Conservation (phyloP, 2,888 invertebrate genomes). For the Heliconius hortense region DNA sequence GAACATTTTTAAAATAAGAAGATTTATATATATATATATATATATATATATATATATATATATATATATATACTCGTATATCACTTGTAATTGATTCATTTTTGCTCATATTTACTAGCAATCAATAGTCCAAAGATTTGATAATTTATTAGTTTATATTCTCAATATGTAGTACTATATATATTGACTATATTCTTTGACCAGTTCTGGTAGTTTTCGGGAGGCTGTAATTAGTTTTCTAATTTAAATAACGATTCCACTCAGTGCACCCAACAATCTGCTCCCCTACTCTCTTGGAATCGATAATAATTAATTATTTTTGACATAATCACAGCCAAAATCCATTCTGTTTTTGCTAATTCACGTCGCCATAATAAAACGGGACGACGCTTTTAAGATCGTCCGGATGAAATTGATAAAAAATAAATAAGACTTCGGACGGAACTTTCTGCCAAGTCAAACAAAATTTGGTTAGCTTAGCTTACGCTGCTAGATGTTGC, state of each 20-base stretch:
- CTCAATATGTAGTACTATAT: not conserved
- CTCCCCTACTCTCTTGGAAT: constrained; percentile 75
- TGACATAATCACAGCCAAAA: constrained; percentile 85
- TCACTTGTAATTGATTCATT: too few species aligned
- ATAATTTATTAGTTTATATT: not conserved
- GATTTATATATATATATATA: constrained; percentile 47
- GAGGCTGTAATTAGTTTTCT: constrained; percentile 75
- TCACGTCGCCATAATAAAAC: constrained; percentile 84
- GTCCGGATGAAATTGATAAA: constrained; percentile 78
- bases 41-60: too few species aligned
- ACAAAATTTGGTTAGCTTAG: constrained; percentile 69
- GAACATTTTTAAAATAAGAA: constrained; percentile 31
- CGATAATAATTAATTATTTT: constrained; percentile 88
- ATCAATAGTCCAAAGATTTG: not conserved
- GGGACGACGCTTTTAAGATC: constrained; percentile 74
- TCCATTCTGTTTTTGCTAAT: constrained; percentile 86
- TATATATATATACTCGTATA: too few species aligned
- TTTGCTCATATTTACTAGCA: too few species aligned
- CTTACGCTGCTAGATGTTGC: constrained; percentile 57
- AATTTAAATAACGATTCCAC: constrained; percentile 72
- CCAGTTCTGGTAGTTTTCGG: constrained; percentile 49
- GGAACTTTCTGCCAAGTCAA: constrained; percentile 74
- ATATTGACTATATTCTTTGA: constrained; percentile 4
- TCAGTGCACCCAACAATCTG: constrained; percentile 70
- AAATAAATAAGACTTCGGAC: constrained; percentile 73